Percentiles rank a stretch among this genome's conserved stretches.
Evolutionary conservation across 2,797 vertebrate genomes (phyloP).

Genomic region (Eremophila alpestris): DNA sequence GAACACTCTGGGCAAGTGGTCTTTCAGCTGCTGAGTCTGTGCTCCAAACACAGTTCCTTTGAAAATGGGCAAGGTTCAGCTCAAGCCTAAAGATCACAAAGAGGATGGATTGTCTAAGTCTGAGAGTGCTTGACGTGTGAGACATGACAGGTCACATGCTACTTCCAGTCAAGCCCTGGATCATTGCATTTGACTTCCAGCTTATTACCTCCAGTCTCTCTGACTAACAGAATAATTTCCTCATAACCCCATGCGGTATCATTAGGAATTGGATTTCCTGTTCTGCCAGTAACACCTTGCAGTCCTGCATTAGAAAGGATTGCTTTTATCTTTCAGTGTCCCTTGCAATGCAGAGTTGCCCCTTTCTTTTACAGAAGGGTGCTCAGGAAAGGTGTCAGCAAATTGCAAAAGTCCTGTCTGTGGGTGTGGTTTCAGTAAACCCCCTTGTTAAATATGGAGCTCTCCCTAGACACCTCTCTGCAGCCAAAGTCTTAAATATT

Average conservation of each 20-base stretch:
- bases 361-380: not conserved
- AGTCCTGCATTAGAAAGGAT: not conserved
- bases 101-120: not conserved
- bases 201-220: not conserved
- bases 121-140: not conserved
- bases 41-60: not conserved
- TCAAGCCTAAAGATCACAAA: not conserved
- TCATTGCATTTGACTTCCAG: not conserved
- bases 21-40: not conserved
- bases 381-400: not conserved
- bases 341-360: not conserved
- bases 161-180: not conserved
- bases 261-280: not conserved
- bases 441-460: constrained; percentile 7
- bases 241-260: not conserved
- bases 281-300: not conserved
- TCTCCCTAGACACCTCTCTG: not conserved
- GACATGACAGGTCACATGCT: not conserved
- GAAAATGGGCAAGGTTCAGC: not conserved
- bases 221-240: not conserved
- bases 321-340: not conserved
- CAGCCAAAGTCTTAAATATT: constrained; percentile 14
- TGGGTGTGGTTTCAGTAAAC: not conserved
- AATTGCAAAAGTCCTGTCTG: not conserved
- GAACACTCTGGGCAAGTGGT: not conserved